A percentile compares a stretch with the other conserved stretches of the same genome.
phyloP scores from a whole-genome alignment of 2,888 invertebrate genomes.

The Tenthredo livida region DNA sequence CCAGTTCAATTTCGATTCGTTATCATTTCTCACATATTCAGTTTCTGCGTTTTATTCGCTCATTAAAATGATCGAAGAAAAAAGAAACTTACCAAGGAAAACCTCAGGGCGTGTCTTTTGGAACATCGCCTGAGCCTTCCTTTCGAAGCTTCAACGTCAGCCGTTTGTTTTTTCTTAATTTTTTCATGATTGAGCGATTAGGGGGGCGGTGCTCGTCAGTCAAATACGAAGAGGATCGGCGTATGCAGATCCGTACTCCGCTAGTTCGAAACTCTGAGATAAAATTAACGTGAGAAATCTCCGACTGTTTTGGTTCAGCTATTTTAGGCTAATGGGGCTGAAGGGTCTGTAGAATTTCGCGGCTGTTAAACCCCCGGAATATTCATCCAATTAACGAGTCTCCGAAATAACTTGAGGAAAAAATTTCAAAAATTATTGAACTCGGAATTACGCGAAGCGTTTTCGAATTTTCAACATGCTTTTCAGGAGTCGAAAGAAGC shows the following conservation, averaged over 20 bases:
- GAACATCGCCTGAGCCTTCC: constrained; percentile 68
- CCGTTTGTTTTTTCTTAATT: constrained; percentile 67
- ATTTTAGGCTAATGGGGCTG: constrained; percentile 15
- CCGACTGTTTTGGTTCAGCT: constrained; percentile 48
- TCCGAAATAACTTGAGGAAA: not conserved
- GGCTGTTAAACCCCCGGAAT: not conserved
- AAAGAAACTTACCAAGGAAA: constrained; percentile 63
- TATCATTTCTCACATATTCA: not conserved
- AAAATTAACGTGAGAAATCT: constrained; percentile 36
- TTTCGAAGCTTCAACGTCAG: constrained; percentile 58
- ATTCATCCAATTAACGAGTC: not conserved
- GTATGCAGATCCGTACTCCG: constrained; percentile 62
- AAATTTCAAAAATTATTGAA: not conserved
- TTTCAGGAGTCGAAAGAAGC: constrained; percentile 47
- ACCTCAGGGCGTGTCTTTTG: constrained; percentile 72
- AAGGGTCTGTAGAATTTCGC: not conserved
- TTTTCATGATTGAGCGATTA: constrained; percentile 74
- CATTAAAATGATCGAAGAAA: constrained; percentile 51
- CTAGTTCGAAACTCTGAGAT: constrained; percentile 48
- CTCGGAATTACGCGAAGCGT: not conserved
- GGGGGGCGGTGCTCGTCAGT: constrained; percentile 71
- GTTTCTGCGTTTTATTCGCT: constrained; percentile 31
- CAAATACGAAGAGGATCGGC: constrained; percentile 64
- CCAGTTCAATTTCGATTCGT: not conserved
- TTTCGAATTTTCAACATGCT: not conserved